These are phyloP conservation scores for Mycteria americana DNA, from an alignment of 2,797 vertebrate genomes.

Conservation along the genomic window DNA sequence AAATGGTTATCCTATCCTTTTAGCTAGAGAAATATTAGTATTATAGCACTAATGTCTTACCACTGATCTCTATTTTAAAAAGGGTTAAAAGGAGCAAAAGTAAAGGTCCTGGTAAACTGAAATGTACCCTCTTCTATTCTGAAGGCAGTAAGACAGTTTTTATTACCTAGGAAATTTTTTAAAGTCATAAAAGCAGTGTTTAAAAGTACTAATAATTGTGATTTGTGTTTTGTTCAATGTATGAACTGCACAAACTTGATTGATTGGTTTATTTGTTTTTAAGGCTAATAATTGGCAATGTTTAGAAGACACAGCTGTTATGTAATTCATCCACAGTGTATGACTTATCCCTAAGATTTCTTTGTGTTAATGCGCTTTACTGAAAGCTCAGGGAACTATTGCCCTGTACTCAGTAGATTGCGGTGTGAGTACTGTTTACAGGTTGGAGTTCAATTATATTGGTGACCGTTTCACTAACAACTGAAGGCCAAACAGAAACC, in stretches of 20 bases:
- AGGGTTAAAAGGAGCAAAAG: not conserved
- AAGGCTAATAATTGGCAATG: not conserved
- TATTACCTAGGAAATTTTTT: not conserved
- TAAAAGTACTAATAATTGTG: not conserved
- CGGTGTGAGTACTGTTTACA: not conserved
- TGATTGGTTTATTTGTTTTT: not conserved
- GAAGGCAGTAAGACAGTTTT: slow-evolving; percentile 1
- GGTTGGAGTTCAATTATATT: not conserved
- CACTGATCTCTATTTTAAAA: not conserved
- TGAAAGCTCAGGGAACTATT: not conserved
- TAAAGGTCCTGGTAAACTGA: not conserved
- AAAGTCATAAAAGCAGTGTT: not conserved
- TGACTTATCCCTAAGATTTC: not conserved
- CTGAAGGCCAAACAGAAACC: not conserved
- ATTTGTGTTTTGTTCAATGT: not conserved
- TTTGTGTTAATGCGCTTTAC: not conserved
- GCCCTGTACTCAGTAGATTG: not conserved
- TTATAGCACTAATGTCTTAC: not conserved
- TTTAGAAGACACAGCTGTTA: not conserved
- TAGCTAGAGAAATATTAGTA: not conserved
- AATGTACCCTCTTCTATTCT: not conserved
- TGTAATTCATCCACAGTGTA: not conserved
- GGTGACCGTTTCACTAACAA: not conserved
- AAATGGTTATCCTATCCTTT: not conserved
- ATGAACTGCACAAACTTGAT: not conserved